Conservation (phyloP, 2,113 vertebrate species). For the Paradoxurus hermaphroditus region DNA sequence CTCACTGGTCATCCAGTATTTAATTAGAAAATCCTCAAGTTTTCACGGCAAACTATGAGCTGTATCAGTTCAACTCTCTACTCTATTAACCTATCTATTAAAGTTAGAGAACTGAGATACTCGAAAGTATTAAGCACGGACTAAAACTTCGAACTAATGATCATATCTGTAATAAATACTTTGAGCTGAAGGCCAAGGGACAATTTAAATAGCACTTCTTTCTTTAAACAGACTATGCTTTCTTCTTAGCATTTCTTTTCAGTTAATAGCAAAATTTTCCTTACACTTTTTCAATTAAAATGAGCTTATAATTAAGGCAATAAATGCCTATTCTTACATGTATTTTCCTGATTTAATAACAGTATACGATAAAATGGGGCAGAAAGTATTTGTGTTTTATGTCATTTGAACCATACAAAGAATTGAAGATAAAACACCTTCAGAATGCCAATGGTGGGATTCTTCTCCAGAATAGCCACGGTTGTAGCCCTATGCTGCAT, state of each 20-base stretch:
- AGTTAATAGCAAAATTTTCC: background rate
- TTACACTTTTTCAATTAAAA: conserved; percentile 1
- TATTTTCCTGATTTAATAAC: background rate
- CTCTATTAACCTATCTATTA: conserved; percentile 38
- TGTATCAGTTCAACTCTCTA: conserved; percentile 47
- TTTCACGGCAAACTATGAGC: conserved; percentile 36
- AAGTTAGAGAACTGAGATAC: conserved; percentile 30
- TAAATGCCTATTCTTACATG: background rate
- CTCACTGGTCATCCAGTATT: background rate
- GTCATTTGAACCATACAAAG: background rate
- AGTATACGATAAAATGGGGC: background rate
- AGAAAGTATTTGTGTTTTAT: background rate
- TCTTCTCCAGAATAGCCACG: background rate
- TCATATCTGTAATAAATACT: background rate
- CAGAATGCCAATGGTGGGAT: background rate
- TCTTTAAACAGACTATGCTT: background rate
- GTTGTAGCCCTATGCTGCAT: background rate
- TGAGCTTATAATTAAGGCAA: background rate
- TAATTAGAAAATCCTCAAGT: conserved; percentile 66
- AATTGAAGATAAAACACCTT: background rate
- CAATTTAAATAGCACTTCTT: background rate
- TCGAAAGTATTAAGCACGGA: background rate
- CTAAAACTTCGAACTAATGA: background rate
- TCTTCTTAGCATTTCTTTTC: background rate
- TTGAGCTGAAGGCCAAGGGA: background rate